Base-by-base conservation (phyloP, 2,113 vertebrate species). In the Mohoua ochrocephala region DNA sequence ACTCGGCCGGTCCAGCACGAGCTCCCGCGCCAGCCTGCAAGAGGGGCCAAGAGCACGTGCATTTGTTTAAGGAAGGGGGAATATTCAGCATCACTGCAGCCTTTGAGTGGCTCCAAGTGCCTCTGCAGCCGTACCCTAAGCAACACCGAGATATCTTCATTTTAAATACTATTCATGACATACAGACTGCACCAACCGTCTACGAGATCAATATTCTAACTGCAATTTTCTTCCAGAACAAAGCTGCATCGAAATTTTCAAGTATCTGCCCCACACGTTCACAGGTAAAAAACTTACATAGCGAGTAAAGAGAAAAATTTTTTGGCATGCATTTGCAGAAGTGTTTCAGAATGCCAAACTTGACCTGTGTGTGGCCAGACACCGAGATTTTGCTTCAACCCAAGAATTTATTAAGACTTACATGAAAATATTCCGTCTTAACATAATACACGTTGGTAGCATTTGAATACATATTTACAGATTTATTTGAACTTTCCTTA, bases 401-500 rank as follows among this genome's bases (percentile, higher is more conserved):
- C 63, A 75, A 75, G 70, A 78, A 73, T 94, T 95, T 94, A 89
- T 95, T 95, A 79, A 49, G 70, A 83, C 54, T 70, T 85, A 50
- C 79, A 71, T 28, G 73, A 94, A 94, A 94, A 84, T 75, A 87
- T 73, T 84, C 45, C 5, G 21, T 90, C 71, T 87, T 57, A 94
- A 94, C 59, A 73, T 75, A 95, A 83, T 77, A 86, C 80, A 89
- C 93, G 57, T 61, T 0, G 0, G 57, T 86, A 94, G 44, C 75
- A 81, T 87, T 67, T 81, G 77, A 92, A 96, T 91, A 95, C 95
- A 87, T 97, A 98, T 98, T 97, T 98, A 98, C 98, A 98, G 94
- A 97, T 98, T 98, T 98, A 98, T 98, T 98, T 97, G 96, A 98
- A 98, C 91, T 97, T 89, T 96, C 97, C 75, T 94, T 87, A 98